These are phyloP conservation scores for Protonemura montana DNA, from an alignment of 2,888 invertebrate species.

Conservation along the genomic window DNA sequence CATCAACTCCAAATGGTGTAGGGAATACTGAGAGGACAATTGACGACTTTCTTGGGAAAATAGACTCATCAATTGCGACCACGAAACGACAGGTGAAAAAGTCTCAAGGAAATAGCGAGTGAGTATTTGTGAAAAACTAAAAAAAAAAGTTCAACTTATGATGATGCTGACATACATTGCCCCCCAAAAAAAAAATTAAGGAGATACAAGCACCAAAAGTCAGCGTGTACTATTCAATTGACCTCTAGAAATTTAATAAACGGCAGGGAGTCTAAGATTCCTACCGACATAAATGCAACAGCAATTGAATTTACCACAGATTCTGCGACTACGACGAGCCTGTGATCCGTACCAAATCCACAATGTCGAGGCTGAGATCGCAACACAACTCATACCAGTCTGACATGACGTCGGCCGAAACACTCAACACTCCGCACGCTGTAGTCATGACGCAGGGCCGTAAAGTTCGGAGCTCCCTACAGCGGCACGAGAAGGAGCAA, in stretches of 20 bases:
- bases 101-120: constrained; percentile 83
- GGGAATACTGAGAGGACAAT: constrained; percentile 71
- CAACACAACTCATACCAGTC: constrained; percentile 58
- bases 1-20: constrained; percentile 38
- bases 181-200: no score
- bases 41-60: constrained; percentile 81
- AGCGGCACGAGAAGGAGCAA: constrained; percentile 82
- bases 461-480: constrained; percentile 80
- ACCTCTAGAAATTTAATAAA: no score
- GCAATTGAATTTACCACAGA: constrained; percentile 1
- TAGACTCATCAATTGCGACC: constrained; percentile 83
- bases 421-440: constrained; percentile 61
- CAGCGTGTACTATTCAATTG: no score
- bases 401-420: constrained; percentile 57
- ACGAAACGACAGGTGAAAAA: constrained; percentile 85
- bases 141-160: no score
- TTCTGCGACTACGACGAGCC: constrained; percentile 45
- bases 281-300: no score
- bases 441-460: constrained; percentile 82
- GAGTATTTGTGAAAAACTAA: no score
- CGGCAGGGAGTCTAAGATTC: no score
- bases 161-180: no score
- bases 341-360: constrained; percentile 55
- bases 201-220: no score
- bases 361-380: constrained; percentile 58